Evolutionary conservation across 92 coral and sea anemone species (phyloP), one percentile per base, ranked within the genome.

Genomic region (Plumapathes pennacea): DNA sequence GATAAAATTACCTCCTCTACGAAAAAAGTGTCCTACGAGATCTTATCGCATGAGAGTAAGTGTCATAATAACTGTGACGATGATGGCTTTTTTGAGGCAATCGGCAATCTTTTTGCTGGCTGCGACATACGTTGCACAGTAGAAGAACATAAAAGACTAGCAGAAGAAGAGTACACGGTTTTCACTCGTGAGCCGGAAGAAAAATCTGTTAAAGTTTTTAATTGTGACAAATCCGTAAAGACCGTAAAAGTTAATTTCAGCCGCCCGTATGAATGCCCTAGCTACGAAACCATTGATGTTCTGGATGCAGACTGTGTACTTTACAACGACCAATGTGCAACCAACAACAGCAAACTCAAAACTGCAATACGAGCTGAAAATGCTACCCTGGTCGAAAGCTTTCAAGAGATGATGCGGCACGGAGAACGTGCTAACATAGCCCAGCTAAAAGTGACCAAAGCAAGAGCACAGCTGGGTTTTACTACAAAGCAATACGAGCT

Each of bases 381-480:
- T 41, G 62, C 40, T 0, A 63, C 47, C n/a, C 29, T 66, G 17
- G 33, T 63, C 14, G 40, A 13, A 15, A 40, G 36, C 1, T 81
- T 63, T 41, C 33, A 60, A 4, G 30, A 17, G 9, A 41, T 86
- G 69, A 43, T 50, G 3, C 1, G 44, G 0, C 29, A 50, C 25
- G 84, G 71, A 36, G 13, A 26, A 20, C 54, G 49, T 17, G 77
- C 58, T 0, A 32, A 21, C 33, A 19, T 46, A 12, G 69, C 74
- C 10, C 56, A 64, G 25, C 18, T 81, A 19, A 64, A 58, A 9
- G 50, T 81, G 20, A 81, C 67, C 49, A 57, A 25, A 44, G 80
- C 62, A 5, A 61, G 57, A 61, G 38, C 69, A 3, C 64, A 59
- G 27, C 67, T 68, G 52, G 60, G 67, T 25, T 38, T 65, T 22